Percentiles rank a stretch among this genome's conserved stretches.
phyloP scores from a whole-genome alignment of 2,113 vertebrate genomes.

The Myotis lucifugus region DNA sequence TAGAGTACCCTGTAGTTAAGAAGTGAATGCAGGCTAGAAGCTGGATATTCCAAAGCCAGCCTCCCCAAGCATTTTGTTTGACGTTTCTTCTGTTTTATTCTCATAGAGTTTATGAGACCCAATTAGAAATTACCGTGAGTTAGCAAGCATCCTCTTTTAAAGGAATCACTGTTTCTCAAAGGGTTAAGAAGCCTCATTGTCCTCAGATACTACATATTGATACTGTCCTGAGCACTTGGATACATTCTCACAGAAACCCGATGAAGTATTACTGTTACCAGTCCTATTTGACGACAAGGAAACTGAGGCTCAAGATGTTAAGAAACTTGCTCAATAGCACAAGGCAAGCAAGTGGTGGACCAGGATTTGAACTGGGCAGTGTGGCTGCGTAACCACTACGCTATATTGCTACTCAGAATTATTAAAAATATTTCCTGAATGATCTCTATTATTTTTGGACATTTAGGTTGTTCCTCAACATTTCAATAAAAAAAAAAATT shows the following conservation, averaged over 20 bases:
- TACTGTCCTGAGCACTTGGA: not conserved
- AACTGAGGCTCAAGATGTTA: not conserved
- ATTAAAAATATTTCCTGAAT: not conserved
- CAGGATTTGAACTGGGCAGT: not conserved
- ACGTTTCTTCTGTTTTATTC: not conserved
- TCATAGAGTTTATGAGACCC: not conserved
- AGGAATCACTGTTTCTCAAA: not conserved
- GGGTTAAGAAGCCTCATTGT: not conserved
- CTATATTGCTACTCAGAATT: not conserved
- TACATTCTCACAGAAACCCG: not conserved
- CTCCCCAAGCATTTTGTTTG: not conserved
- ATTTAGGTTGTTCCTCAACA: conserved; percentile 19
- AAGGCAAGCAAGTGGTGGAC: not conserved
- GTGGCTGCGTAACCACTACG: not conserved
- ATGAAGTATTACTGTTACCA: not conserved
- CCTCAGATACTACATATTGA: not conserved
- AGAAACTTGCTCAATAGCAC: not conserved
- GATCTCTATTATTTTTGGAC: not conserved
- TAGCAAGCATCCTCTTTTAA: conserved; percentile 1
- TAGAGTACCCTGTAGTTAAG: not conserved
- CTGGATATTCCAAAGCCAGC: not conserved
- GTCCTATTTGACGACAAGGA: not conserved
- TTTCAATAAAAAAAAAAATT: not conserved
- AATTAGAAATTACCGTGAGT: not conserved
- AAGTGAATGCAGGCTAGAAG: not conserved